Percentiles rank a stretch among this genome's conserved stretches.
Conservation (phyloP, 2,113 vertebrate genomes). For the Bubalus kerabau region DNA sequence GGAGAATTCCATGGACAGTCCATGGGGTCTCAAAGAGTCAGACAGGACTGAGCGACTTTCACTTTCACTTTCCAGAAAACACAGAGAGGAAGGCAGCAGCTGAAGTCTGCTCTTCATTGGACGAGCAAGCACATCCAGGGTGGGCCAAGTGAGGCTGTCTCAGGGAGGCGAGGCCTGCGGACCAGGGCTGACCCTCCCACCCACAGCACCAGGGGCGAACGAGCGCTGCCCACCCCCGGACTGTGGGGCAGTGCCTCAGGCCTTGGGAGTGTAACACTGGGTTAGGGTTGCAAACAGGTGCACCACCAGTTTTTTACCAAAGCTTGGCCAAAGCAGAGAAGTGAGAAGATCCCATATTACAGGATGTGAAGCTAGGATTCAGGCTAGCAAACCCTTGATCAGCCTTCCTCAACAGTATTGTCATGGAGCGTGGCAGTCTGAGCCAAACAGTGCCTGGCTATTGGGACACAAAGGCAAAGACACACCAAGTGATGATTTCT, state of each 20-base stretch:
- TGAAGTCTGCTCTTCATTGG: not conserved
- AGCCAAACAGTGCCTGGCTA: not conserved
- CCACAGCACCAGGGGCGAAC: not conserved
- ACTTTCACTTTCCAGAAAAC: not conserved
- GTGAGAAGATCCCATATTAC: not conserved
- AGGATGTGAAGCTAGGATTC: not conserved
- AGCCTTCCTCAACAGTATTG: not conserved
- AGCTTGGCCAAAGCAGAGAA: not conserved
- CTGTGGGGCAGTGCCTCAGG: too few species aligned
- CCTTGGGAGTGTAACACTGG: not conserved
- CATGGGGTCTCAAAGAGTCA: not conserved
- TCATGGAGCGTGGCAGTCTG: accelerated
- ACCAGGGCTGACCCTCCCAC: not conserved
- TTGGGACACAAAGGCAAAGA: not conserved
- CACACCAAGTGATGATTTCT: not conserved
- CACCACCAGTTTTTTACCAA: not conserved
- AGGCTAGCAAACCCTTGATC: not conserved
- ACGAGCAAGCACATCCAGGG: not conserved
- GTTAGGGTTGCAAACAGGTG: not conserved
- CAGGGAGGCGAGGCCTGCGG: accelerated
- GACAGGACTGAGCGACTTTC: not conserved
- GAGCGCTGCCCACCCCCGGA: accelerated
- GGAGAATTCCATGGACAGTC: not conserved
- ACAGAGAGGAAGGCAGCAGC: not conserved
- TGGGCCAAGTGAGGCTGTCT: not conserved